Percentiles rank a stretch among this genome's conserved stretches.
Evolutionary conservation across 1,140 invertebrate species (phyloP).

Genomic region (Pantala flavescens): DNA sequence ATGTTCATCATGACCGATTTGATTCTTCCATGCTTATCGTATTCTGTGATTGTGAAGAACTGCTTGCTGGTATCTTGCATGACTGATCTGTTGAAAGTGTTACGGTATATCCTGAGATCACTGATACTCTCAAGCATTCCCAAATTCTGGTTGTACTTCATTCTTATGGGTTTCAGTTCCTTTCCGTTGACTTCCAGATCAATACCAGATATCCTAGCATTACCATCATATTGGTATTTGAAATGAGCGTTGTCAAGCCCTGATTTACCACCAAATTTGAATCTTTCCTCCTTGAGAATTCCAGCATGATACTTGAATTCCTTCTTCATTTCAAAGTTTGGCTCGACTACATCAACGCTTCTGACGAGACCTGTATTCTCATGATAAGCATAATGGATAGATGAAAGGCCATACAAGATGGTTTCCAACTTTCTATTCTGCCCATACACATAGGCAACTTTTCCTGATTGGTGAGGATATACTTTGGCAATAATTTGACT

Average conservation of each 20-base stretch:
- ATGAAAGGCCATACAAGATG: conserved; percentile 73
- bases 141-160: conserved; percentile 79
- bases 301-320: conserved; percentile 87
- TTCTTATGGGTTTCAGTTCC: conserved; percentile 51
- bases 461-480: conserved; percentile 79
- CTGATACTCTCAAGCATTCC: conserved; percentile 74
- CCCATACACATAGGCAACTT: conserved; percentile 81
- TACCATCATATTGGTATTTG: conserved; percentile 84
- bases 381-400: conserved; percentile 80
- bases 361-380: conserved; percentile 72
- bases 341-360: conserved; percentile 71
- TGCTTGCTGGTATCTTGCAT: conserved; percentile 80
- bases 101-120: conserved; percentile 71
- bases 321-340: conserved; percentile 73
- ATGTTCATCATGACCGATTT: conserved; percentile 74
- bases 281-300: conserved; percentile 74
- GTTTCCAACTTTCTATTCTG: conserved; percentile 70
- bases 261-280: conserved; percentile 73
- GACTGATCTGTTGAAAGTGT: conserved; percentile 75
- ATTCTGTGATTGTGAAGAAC: conserved; percentile 75
- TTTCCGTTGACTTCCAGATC: conserved; percentile 81
- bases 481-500: conserved; percentile 79
- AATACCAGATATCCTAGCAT: conserved; percentile 71
- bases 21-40: conserved; percentile 68
- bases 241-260: conserved; percentile 75